phyloP scores from a whole-genome alignment of 2,113 vertebrate genomes.

The Ammodytes marinus region DNA sequence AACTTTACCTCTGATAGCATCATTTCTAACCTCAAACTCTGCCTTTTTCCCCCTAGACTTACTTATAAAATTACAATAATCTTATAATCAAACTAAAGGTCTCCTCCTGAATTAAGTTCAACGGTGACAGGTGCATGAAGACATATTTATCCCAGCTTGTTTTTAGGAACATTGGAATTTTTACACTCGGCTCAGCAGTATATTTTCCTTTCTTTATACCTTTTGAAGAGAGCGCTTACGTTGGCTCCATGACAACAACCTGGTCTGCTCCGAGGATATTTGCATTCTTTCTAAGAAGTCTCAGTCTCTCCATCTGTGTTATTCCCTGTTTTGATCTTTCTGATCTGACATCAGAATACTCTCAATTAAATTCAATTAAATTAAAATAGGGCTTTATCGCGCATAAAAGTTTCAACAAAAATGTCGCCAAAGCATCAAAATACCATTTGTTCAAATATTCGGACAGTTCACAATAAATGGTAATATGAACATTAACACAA shows the following conservation, averaged over 20 bases:
- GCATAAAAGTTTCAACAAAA: no score
- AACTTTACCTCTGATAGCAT: no score
- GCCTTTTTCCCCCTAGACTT: neutral
- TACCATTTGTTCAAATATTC: no score
- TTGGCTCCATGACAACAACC: conserved; percentile 20
- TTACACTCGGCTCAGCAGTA: neutral
- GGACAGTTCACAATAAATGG: no score
- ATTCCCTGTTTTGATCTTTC: neutral
- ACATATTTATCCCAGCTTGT: neutral
- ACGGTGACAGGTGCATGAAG: neutral
- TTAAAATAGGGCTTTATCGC: no score
- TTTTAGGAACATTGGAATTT: neutral
- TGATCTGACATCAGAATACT: neutral
- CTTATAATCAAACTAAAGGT: neutral
- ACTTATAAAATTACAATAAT: neutral
- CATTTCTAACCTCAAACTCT: no score
- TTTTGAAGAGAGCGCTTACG: neutral
- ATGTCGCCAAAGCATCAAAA: no score
- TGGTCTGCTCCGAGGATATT: neutral
- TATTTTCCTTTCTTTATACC: neutral
- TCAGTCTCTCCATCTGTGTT: conserved; percentile 11
- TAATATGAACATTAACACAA: no score
- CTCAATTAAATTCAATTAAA: no score
- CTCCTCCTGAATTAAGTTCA: neutral
- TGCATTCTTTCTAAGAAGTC: neutral